Conservation (phyloP, 2,888 invertebrate species). For the Drosophila merina region DNA sequence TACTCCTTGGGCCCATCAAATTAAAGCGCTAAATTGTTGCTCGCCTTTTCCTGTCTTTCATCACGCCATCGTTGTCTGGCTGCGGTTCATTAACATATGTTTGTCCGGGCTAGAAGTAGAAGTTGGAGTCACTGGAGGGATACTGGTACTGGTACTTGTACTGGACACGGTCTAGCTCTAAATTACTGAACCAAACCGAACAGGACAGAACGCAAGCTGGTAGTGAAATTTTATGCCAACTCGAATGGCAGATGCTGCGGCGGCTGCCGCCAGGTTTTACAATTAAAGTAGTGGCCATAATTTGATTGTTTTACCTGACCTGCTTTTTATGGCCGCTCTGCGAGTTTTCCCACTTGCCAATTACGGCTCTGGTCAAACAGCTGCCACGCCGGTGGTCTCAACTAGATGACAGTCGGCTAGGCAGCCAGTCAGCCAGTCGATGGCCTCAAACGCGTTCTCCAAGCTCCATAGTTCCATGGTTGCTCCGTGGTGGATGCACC, state of each 20-base stretch:
- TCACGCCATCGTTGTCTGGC: conserved; percentile 53
- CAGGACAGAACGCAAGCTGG: conserved; percentile 16
- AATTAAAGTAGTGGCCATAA: conserved; percentile 74
- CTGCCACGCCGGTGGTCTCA: conserved; percentile 68
- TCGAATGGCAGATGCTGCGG: conserved; percentile 13
- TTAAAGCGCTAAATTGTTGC: conserved; percentile 74
- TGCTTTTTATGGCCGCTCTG: conserved; percentile 65
- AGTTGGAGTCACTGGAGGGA: no score
- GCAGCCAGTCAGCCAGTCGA: conserved; percentile 23
- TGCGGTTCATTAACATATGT: conserved; percentile 69
- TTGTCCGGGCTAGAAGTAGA: conserved; percentile 10
- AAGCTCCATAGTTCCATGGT: conserved; percentile 4
- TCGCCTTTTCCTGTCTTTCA: conserved; percentile 69
- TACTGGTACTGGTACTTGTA: not conserved
- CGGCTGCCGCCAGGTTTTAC: conserved; percentile 37
- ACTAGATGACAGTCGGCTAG: conserved; percentile 48
- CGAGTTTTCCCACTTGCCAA: conserved; percentile 73
- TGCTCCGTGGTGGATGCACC: not conserved
- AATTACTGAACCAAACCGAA: conserved; percentile 1
- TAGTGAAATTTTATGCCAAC: conserved; percentile 69
- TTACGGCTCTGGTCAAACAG: conserved; percentile 53
- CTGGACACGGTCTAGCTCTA: conserved; percentile 2
- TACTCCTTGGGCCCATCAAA: conserved; percentile 62
- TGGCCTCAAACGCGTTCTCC: conserved; percentile 67
- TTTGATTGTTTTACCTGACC: conserved; percentile 73